Conservation (phyloP, 2,888 invertebrate genomes). For the Hecatera dysodea region DNA sequence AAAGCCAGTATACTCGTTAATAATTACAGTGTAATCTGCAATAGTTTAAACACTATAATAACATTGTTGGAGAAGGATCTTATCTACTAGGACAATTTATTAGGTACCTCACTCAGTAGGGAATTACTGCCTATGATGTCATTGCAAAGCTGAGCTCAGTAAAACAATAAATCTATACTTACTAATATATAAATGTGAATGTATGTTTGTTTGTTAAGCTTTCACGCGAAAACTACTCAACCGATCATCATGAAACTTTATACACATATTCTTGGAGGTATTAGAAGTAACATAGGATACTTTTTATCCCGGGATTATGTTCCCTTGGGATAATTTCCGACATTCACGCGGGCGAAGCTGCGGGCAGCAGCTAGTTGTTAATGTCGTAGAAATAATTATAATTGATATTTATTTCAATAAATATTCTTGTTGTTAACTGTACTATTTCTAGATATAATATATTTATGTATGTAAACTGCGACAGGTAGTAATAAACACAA, state of each 20-base stretch:
- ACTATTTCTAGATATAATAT: background rate
- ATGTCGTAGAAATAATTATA: constrained; percentile 7
- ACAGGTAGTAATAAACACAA: background rate
- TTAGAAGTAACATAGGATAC: no score
- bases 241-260: no score
- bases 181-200: no score
- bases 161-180: constrained; percentile 35
- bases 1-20: constrained; percentile 14
- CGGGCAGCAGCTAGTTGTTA: no score
- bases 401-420: constrained; percentile 12
- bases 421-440: constrained; percentile 3
- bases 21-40: constrained; percentile 49
- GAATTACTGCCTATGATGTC: constrained; percentile 30
- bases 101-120: constrained; percentile 34
- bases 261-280: no score
- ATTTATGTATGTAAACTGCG: constrained; percentile 1
- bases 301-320: no score
- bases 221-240: no score
- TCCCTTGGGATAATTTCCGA: no score
- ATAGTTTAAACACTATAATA: constrained; percentile 56
- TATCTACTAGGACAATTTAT: constrained; percentile 59
- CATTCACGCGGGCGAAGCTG: no score
- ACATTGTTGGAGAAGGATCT: constrained; percentile 49
- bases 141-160: constrained; percentile 30
- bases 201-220: no score